Percentiles rank a stretch among this genome's conserved stretches.
phyloP scores from a whole-genome alignment of 1,140 invertebrate genomes.

The Holotrichia oblita region DNA sequence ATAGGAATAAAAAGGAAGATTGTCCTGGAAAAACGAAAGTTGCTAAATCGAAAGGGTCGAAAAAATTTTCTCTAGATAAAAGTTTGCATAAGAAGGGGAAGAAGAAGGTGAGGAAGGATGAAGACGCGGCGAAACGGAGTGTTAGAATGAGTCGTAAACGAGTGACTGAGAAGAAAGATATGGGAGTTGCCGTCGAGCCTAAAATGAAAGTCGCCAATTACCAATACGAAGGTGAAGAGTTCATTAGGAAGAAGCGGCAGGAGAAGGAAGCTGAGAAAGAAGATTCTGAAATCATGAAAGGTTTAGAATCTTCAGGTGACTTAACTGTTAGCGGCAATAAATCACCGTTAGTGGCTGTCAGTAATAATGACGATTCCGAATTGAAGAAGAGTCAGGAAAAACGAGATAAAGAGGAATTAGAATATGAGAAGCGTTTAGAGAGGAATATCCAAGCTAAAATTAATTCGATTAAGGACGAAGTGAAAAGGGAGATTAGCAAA shows the following conservation, averaged over 20 bases:
- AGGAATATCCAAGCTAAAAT: slow-evolving; percentile 55
- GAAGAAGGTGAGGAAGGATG: slow-evolving; percentile 11
- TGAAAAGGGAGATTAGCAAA: slow-evolving; percentile 53
- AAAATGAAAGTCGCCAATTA: slow-evolving; percentile 45
- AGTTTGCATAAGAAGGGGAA: slow-evolving; percentile 34
- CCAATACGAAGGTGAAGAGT: slow-evolving; percentile 46
- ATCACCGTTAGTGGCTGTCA: slow-evolving; percentile 48
- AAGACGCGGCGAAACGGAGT: background rate
- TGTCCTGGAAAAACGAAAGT: slow-evolving; percentile 33
- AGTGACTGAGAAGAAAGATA: background rate
- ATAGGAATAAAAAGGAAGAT: slow-evolving; percentile 45
- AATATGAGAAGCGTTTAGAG: slow-evolving; percentile 53
- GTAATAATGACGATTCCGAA: slow-evolving; percentile 40
- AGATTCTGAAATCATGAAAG: slow-evolving; percentile 49
- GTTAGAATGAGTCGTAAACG: background rate
- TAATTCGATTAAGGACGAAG: slow-evolving; percentile 57
- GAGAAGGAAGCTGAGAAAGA: slow-evolving; percentile 40
- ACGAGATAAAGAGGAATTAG: slow-evolving; percentile 43
- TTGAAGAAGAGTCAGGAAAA: slow-evolving; percentile 43
- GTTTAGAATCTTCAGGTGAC: slow-evolving; percentile 49
- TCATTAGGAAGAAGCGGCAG: slow-evolving; percentile 46
- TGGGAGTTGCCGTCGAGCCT: background rate
- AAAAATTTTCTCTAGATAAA: slow-evolving; percentile 14
- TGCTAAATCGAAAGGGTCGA: slow-evolving; percentile 13
- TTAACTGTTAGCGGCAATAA: slow-evolving; percentile 53